Conservation (phyloP, 2,797 vertebrate genomes). For the Etheostoma nigrum region DNA sequence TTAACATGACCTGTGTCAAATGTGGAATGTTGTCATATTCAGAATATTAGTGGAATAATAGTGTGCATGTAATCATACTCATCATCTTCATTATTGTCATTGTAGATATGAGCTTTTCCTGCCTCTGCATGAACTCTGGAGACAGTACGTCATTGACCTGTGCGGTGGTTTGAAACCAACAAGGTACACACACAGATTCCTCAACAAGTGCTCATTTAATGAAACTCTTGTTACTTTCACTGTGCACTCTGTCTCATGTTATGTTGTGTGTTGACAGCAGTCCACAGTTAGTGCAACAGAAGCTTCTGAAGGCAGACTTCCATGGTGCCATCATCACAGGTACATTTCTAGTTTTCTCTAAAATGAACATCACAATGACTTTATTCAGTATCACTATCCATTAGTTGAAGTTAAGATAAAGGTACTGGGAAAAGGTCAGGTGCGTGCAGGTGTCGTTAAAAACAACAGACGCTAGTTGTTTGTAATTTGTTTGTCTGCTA, state of each 20-base stretch:
- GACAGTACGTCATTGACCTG: slow-evolving; percentile 91
- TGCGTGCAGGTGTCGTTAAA: too few species aligned
- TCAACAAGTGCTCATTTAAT: background rate
- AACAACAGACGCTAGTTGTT: too few species aligned
- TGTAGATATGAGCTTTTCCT: slow-evolving; percentile 91
- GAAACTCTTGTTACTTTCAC: background rate
- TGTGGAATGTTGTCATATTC: too few species aligned
- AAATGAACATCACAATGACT: background rate
- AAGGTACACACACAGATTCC: slow-evolving; percentile 71
- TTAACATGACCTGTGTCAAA: too few species aligned
- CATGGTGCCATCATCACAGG: slow-evolving; percentile 93
- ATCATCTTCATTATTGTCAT: background rate
- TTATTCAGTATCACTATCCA: background rate
- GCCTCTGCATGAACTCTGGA: slow-evolving; percentile 94
- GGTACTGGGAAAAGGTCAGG: too few species aligned
- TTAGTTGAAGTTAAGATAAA: background rate
- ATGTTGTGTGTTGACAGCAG: slow-evolving; percentile 77
- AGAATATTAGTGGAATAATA: too few species aligned
- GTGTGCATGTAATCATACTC: too few species aligned
- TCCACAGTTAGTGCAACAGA: slow-evolving; percentile 90
- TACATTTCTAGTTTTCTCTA: slow-evolving; percentile 24
- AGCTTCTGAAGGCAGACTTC: slow-evolving; percentile 95
- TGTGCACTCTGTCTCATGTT: background rate
- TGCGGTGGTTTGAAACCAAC: slow-evolving; percentile 88
- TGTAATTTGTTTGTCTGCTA: too few species aligned